Base-by-base conservation (phyloP, 2,797 vertebrate species). In the Anguilla marmorata region DNA sequence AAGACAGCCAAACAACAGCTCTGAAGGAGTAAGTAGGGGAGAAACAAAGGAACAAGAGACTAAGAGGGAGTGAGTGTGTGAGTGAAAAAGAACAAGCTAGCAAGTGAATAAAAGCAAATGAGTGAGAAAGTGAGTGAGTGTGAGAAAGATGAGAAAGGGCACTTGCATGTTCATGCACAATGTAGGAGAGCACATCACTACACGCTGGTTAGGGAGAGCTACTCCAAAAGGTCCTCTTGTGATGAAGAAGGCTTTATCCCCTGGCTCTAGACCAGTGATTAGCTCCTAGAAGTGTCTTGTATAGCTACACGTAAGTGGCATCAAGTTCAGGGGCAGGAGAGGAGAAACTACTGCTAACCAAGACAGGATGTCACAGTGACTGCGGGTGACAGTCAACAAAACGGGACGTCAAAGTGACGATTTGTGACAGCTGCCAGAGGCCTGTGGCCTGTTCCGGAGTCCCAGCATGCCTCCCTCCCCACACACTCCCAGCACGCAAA, bases 261-360 rank as follows among this genome's bases (percentile, higher is more conserved):
- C 63, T 76, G 19, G 66, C 58, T 63, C 2, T 16, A 41, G 33
- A 76, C 30, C 30, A 76, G 30, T 76, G 16, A 76, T 33, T 16
- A 76, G 27, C 33, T 12, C 33, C 72, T 76, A 33, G 27, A 12
- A 37, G 4, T 14, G 33, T 76, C 30, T 33, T 37, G 27, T 12
- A 33, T 16, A 37, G 85, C 37, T n/a, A 48, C 12, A 63, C 72
- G 52, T 52, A 69, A 60, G 60, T 50, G 0, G 33, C 63, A 86
- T 27, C n/a, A 16, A 24, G 27, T 45, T n/a, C 9, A n/a, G 37
- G 11, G 63, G n/a, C 1, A 37, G n/a, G 12, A 50, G 37, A 56
- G 45, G 66, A 72, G 45, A 74, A 86, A 86, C 50, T 74, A n/a
- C 74, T 74, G 3, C 63, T 72, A 86, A 86, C 14, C 85, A 50